These are phyloP conservation scores for Heliconius aoede DNA, from an alignment of 2,888 invertebrate genomes.

Conservation along the genomic window DNA sequence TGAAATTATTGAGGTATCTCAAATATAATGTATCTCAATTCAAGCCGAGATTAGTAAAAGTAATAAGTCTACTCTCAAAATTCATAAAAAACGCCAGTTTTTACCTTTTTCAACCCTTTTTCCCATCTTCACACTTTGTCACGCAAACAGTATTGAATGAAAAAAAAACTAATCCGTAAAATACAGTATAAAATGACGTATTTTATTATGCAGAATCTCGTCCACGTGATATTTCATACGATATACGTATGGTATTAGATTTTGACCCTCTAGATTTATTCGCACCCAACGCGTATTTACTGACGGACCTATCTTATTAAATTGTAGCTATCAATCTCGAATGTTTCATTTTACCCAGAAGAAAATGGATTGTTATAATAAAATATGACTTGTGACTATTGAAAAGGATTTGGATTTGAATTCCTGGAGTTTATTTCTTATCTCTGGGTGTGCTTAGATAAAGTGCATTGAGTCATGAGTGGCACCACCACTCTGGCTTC, in stretches of 20 bases:
- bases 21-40: no score
- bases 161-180: no score
- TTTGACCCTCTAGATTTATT: slow-evolving; percentile 26
- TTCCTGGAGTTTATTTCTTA: neutral
- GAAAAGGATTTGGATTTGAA: neutral
- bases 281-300: slow-evolving; percentile 22
- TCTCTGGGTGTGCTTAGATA: neutral
- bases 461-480: no score
- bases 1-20: neutral
- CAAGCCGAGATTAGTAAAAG: no score
- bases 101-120: no score
- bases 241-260: slow-evolving; percentile 13
- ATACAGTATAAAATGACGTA: neutral
- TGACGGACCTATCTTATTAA: slow-evolving; percentile 23
- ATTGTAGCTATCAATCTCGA: slow-evolving; percentile 25
- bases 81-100: no score
- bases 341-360: slow-evolving; percentile 5
- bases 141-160: no score
- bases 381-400: neutral
- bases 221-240: slow-evolving; percentile 23
- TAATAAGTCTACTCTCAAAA: no score
- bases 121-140: no score
- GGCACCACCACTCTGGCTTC: neutral
- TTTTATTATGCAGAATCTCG: neutral
- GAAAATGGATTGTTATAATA: slow-evolving; percentile 18